Evolutionary conservation across 2,113 vertebrate species (phyloP).

Genomic region (Odobenus rosmarus): DNA sequence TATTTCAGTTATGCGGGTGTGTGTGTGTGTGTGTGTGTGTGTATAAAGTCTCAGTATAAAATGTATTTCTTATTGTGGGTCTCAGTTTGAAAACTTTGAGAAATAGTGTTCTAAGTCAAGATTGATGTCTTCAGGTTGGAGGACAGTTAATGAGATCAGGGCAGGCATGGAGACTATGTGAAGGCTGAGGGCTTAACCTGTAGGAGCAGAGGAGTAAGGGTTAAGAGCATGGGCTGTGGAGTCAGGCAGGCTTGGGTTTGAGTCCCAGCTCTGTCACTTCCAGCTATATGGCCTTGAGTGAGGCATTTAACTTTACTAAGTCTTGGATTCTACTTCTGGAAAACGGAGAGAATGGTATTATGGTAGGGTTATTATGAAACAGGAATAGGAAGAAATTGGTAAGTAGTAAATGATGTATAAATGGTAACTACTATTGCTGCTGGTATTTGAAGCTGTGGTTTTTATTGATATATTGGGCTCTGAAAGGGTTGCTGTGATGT

Average conservation of each 20-base stretch:
- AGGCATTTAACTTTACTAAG: background rate
- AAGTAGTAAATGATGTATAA: background rate
- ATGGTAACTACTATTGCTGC: background rate
- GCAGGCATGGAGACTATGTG: background rate
- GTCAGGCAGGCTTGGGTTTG: background rate
- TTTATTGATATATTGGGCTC: slow-evolving; percentile 12
- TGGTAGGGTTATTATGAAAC: background rate
- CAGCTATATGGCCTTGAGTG: background rate
- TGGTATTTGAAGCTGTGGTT: background rate
- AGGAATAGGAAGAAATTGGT: background rate
- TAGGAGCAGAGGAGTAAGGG: background rate
- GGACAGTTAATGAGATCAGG: background rate
- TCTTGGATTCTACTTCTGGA: slow-evolving; percentile 21
- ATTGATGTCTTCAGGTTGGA: slow-evolving; percentile 22
- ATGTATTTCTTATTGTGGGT: slow-evolving; percentile 7
- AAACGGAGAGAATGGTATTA: background rate
- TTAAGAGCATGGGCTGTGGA: background rate
- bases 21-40: background rate
- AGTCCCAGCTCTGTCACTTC: background rate
- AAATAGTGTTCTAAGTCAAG: slow-evolving; percentile 42
- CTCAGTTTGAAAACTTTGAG: slow-evolving; percentile 45
- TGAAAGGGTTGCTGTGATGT: slow-evolving; percentile 33
- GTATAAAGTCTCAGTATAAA: background rate
- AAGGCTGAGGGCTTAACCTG: background rate
- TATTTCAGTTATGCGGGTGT: background rate